These are phyloP conservation scores for Pachyrhynchus sulphureomaculatus DNA, from an alignment of 1,140 invertebrate genomes.

Conservation along the genomic window DNA sequence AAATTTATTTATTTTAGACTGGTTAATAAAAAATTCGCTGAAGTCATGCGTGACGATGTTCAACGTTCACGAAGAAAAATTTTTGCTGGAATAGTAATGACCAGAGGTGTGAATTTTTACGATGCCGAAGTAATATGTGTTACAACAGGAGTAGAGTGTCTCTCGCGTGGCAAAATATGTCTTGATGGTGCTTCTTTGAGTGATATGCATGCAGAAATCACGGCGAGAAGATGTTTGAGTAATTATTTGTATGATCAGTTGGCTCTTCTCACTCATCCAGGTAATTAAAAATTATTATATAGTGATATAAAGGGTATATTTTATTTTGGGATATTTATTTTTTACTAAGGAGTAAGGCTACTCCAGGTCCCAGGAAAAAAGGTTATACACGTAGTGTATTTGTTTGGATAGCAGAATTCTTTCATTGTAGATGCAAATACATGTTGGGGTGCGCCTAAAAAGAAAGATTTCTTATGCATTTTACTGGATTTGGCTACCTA, in stretches of 20 bases:
- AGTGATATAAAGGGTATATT: too few species aligned
- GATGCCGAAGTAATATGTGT: conserved; percentile 67
- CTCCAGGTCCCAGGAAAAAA: too few species aligned
- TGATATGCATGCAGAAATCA: conserved; percentile 93
- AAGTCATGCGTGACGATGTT: conserved; percentile 70
- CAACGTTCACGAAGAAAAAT: conserved; percentile 82
- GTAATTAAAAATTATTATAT: conserved; percentile 48
- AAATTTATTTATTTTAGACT: conserved; percentile 53
- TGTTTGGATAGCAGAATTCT: too few species aligned
- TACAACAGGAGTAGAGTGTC: conserved; percentile 89
- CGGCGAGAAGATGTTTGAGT: conserved; percentile 74
- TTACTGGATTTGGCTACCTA: too few species aligned
- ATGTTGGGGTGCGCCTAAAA: too few species aligned
- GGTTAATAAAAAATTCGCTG: conserved; percentile 78
- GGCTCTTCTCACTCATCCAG: conserved; percentile 57
- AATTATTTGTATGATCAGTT: conserved; percentile 79
- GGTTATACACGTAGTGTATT: too few species aligned
- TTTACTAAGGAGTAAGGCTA: too few species aligned
- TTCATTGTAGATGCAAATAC: too few species aligned
- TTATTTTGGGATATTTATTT: too few species aligned
- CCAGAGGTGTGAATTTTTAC: conserved; percentile 60
- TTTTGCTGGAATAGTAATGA: conserved; percentile 87
- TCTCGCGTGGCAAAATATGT: conserved; percentile 87
- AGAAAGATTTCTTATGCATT: too few species aligned
- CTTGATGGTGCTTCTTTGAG: conserved; percentile 80